Percentiles rank a stretch among this genome's conserved stretches.
phyloP scores from a whole-genome alignment of 2,113 vertebrate species.

The Campylomormyrus tamandua region DNA sequence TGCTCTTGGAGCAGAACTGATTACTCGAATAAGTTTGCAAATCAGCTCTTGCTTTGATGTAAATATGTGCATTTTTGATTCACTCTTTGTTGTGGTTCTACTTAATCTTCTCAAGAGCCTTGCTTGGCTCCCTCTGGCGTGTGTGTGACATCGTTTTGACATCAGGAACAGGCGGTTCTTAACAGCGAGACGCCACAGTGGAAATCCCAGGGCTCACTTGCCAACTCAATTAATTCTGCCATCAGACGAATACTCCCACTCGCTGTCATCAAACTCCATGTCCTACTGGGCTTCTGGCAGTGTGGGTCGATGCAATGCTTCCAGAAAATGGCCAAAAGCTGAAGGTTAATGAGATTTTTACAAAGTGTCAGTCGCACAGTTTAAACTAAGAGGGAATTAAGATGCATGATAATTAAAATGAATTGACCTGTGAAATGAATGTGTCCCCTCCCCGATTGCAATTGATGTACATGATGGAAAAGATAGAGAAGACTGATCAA shows the following conservation, averaged over 20 bases:
- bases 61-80: not conserved
- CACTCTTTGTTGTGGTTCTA: not conserved
- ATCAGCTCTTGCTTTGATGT: constrained; percentile 2
- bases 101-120: not conserved
- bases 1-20: not conserved
- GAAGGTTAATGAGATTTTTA: constrained; percentile 71
- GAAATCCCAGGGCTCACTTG: not conserved
- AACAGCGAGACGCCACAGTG: not conserved
- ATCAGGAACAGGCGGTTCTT: constrained; percentile 8
- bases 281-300: not conserved
- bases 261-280: constrained; percentile 1
- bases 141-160: not conserved
- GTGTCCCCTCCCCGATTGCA: constrained; percentile 54
- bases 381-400: constrained; percentile 67
- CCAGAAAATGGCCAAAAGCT: constrained; percentile 55
- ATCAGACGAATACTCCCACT: not conserved
- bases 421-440: constrained; percentile 71
- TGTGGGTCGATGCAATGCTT: constrained; percentile 46
- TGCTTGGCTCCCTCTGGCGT: not conserved
- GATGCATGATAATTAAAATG: constrained; percentile 64
- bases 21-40: not conserved
- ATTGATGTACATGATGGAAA: constrained; percentile 47
- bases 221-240: not conserved
- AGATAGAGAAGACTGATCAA: constrained; percentile 25
- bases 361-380: constrained; percentile 61